phyloP scores from a whole-genome alignment of 2,797 vertebrate genomes.

The Nyctibius grandis region DNA sequence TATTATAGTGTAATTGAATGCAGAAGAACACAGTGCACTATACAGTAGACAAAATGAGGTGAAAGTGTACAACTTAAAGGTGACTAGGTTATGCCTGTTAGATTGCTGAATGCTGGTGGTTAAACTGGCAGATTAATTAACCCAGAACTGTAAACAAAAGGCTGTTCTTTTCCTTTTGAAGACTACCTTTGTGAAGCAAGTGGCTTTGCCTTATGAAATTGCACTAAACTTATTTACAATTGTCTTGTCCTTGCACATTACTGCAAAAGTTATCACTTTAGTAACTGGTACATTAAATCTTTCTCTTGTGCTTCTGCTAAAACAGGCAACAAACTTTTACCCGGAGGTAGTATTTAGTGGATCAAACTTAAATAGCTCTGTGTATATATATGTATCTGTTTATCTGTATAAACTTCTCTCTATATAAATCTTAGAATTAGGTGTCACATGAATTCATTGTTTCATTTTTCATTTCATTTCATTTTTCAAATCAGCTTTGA shows the following conservation, averaged over 20 bases:
- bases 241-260: neutral
- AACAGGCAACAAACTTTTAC: neutral
- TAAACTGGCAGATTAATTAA: neutral
- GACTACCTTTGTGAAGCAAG: neutral
- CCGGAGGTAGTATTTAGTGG: neutral
- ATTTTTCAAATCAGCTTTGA: neutral
- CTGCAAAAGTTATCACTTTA: neutral
- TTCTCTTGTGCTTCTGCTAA: neutral
- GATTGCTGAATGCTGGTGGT: neutral
- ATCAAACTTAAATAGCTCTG: neutral
- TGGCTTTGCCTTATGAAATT: neutral
- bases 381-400: neutral
- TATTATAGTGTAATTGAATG: slow-evolving; percentile 17
- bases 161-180: neutral
- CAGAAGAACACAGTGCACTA: neutral
- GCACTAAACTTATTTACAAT: neutral
- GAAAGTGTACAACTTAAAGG: neutral
- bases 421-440: neutral
- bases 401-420: neutral
- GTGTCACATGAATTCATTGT: neutral
- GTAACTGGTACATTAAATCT: neutral
- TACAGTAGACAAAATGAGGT: neutral
- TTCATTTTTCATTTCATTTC: neutral
- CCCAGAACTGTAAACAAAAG: neutral
- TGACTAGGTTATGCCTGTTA: neutral